Base-by-base conservation (phyloP, 37 sponge, comb jelly and placozoan species). In the Theonella swinhoei region DNA sequence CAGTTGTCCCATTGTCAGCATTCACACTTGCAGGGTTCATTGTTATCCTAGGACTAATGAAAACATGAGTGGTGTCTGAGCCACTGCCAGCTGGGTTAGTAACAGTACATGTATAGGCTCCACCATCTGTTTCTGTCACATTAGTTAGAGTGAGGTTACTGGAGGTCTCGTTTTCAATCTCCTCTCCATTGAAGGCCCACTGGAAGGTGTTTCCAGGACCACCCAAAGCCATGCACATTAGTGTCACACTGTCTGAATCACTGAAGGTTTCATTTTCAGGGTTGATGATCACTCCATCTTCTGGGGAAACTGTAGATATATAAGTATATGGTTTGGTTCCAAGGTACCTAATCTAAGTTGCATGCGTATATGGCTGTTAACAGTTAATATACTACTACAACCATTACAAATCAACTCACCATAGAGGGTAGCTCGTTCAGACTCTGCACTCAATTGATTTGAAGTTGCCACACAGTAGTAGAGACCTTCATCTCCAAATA, bases 81-180 rank as follows among this genome's bases (percentile, higher is more conserved):
- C 26, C 79, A 70, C 25, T 64, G 23, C 91, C 91, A 62, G 91
- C 87, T 62, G 62, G 78, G 82, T 91, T 91, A 39, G 32, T 70
- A 22, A 81, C 91, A 61, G 64, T 58, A 74, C 91, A 91, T 23
- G 61, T 82, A 62, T 86, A 91, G 0, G 42, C 63, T 31, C 87
- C 91, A 29, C 82, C 83, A 77, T 78, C 47, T 39, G 30, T 43
- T 26, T 38, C 30, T 30, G 38, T 61, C 3, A 62, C 71, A 31
- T 75, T 40, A 29, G 34, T 7, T 47, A 69, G 43, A 54, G 74
- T 4, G 29, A 59, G 42, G 3, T 24, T 60, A 37, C 24, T 8
- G 42, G 29, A 17, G n/a, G 80, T 31, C 30, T 72, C 74, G 9
- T 36, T 62, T 30, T 71, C 39, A 4, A 39, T 43, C 68, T 33